These are phyloP conservation scores for Parnassius apollo DNA, from an alignment of 2,888 invertebrate genomes.

Conservation along the genomic window DNA sequence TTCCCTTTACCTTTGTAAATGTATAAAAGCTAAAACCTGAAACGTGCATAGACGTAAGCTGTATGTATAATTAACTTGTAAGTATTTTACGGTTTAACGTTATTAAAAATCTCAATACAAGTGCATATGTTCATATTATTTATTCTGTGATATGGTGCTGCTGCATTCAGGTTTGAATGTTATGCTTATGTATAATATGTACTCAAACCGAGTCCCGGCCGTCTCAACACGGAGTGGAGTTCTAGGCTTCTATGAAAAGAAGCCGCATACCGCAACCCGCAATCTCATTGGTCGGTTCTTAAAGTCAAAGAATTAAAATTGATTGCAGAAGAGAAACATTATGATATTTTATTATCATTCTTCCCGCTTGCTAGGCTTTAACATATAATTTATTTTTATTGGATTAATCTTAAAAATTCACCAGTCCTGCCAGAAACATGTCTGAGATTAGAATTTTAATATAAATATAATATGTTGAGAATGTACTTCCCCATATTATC, in stretches of 20 bases:
- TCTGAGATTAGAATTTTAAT: too few relatives aligned
- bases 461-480: too few relatives aligned
- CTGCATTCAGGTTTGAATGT: constrained; percentile 25
- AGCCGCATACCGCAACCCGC: constrained; percentile 69
- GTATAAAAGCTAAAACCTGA: too few relatives aligned
- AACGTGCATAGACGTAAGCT: too few relatives aligned
- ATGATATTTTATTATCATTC: not conserved
- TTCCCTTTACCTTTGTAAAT: too few relatives aligned
- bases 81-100: constrained; percentile 17
- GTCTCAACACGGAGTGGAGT: constrained; percentile 50
- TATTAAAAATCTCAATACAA: constrained; percentile 26
- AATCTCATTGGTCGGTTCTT: constrained; percentile 58
- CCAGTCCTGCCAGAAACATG: too few relatives aligned
- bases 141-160: not conserved
- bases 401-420: too few relatives aligned
- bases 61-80: not conserved
- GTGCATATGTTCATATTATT: not conserved
- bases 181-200: not conserved
- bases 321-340: constrained; percentile 33
- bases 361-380: not conserved
- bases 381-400: not conserved
- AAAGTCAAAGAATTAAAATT: constrained; percentile 49
- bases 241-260: constrained; percentile 79
- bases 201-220: constrained; percentile 35
- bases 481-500: too few relatives aligned